Percentiles rank a stretch among this genome's conserved stretches.
phyloP scores from a whole-genome alignment of 1,140 invertebrate genomes.

The Sycophila sp. region DNA sequence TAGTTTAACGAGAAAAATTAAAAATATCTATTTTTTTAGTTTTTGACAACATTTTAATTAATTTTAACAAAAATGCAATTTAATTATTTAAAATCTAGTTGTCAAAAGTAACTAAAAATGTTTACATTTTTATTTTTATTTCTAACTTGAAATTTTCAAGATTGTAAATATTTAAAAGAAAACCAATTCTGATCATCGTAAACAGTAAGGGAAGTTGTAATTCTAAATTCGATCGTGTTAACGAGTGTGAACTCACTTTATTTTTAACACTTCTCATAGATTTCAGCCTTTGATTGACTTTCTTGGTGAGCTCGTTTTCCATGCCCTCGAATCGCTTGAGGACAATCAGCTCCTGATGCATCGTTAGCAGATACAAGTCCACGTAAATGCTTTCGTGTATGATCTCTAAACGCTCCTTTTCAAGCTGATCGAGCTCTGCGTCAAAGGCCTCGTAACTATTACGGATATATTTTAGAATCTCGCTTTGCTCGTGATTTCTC shows the following conservation, averaged over 20 bases:
- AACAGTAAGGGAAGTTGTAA: neutral
- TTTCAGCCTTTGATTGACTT: conserved; percentile 61
- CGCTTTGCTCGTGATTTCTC: conserved; percentile 72
- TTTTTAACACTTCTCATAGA: conserved; percentile 48
- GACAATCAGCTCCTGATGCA: conserved; percentile 83
- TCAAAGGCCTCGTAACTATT: conserved; percentile 74
- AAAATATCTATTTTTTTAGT: too few species aligned
- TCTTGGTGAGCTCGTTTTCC: conserved; percentile 73
- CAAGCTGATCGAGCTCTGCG: conserved; percentile 70
- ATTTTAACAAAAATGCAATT: too few species aligned
- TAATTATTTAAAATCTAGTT: too few species aligned
- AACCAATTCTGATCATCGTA: too few species aligned
- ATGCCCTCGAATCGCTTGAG: conserved; percentile 79
- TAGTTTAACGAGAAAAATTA: too few species aligned
- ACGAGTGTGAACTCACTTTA: conserved; percentile 38
- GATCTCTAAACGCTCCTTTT: conserved; percentile 71
- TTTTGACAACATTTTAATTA: too few species aligned
- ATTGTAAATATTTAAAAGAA: too few species aligned
- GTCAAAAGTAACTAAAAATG: too few species aligned
- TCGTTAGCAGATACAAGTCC: conserved; percentile 74
- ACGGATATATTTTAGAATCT: conserved; percentile 71
- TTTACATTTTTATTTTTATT: too few species aligned
- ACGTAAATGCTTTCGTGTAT: conserved; percentile 73
- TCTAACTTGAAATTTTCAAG: too few species aligned
- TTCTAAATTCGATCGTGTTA: neutral